phyloP scores from a whole-genome alignment of 2,113 vertebrate species.

The Bombycilla garrulus region DNA sequence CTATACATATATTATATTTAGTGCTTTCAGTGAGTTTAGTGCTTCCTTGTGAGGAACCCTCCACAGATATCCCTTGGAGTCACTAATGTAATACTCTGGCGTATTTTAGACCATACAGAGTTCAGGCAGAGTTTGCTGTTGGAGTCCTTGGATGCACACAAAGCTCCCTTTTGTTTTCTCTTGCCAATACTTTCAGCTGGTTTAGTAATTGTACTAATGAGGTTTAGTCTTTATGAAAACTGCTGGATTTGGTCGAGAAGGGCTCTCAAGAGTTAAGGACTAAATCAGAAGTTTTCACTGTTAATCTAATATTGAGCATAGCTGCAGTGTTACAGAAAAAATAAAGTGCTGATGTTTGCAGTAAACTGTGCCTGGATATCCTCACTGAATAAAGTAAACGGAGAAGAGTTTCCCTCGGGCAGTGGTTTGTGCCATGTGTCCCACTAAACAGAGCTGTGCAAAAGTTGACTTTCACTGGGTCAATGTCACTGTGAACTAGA shows the following conservation, averaged over 20 bases:
- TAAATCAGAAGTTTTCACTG: background rate
- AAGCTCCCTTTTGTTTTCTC: slow-evolving; percentile 5
- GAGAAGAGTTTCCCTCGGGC: background rate
- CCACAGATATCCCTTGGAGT: background rate
- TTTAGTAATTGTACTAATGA: slow-evolving; percentile 12
- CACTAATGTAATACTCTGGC: background rate
- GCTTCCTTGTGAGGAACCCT: background rate
- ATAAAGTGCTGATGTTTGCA: background rate
- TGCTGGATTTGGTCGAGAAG: background rate
- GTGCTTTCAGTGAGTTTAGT: background rate
- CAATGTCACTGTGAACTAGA: background rate
- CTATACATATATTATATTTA: background rate
- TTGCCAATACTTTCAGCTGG: background rate
- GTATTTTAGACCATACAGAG: background rate
- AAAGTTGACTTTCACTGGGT: background rate
- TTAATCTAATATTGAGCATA: background rate
- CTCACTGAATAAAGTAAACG: background rate
- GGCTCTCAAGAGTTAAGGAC: background rate
- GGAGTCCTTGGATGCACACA: background rate
- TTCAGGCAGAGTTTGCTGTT: slow-evolving; percentile 31
- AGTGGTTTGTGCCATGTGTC: background rate
- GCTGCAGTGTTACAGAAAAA: background rate
- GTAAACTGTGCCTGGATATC: background rate
- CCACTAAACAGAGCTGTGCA: background rate
- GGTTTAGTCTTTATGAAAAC: background rate